A percentile compares a stretch with the other conserved stretches of the same genome.
Conservation (phyloP, 2,797 vertebrate genomes). For the Odontamblyopus rebecca region DNA sequence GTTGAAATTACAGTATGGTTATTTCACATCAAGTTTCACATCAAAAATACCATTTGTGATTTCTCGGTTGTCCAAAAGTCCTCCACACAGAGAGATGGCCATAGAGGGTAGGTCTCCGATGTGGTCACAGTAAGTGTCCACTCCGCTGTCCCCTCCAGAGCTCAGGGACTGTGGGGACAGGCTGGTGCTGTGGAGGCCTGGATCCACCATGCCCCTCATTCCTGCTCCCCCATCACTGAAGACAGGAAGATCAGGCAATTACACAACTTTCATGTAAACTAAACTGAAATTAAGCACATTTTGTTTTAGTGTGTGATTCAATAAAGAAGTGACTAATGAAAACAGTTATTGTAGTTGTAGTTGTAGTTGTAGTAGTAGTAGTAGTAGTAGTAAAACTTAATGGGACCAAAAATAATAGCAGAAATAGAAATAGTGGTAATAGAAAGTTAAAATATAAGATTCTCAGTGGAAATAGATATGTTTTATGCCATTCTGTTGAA, state of each 20-base stretch:
- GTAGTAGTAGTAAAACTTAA: too few relatives aligned
- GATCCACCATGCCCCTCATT: slow-evolving; percentile 69
- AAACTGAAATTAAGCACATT: too few relatives aligned
- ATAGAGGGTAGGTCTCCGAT: slow-evolving; percentile 87
- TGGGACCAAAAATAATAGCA: too few relatives aligned
- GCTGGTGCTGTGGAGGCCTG: slow-evolving; percentile 74
- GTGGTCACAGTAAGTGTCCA: slow-evolving; percentile 89
- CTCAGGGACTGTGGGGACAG: slow-evolving; percentile 90
- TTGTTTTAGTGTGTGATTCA: too few relatives aligned
- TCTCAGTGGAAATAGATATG: too few relatives aligned
- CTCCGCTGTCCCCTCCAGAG: slow-evolving; percentile 91
- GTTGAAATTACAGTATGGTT: background rate
- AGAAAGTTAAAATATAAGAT: too few relatives aligned
- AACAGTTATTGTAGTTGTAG: too few relatives aligned
- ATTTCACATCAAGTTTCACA: fast-evolving
- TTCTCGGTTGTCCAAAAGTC: slow-evolving; percentile 89
- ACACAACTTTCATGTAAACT: background rate
- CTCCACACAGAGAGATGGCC: slow-evolving; percentile 93
- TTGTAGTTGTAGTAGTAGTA: too few relatives aligned
- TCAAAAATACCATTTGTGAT: slow-evolving; percentile 84
- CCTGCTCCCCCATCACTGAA: slow-evolving; percentile 72
- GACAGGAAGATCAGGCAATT: background rate
- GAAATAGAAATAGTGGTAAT: too few relatives aligned
- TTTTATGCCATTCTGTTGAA: too few relatives aligned
- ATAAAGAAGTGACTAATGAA: too few relatives aligned